Evolutionary conservation across 2,888 invertebrate genomes (phyloP), one percentile per base, ranked within the genome.

Genomic region (Cheilosia impressa): DNA sequence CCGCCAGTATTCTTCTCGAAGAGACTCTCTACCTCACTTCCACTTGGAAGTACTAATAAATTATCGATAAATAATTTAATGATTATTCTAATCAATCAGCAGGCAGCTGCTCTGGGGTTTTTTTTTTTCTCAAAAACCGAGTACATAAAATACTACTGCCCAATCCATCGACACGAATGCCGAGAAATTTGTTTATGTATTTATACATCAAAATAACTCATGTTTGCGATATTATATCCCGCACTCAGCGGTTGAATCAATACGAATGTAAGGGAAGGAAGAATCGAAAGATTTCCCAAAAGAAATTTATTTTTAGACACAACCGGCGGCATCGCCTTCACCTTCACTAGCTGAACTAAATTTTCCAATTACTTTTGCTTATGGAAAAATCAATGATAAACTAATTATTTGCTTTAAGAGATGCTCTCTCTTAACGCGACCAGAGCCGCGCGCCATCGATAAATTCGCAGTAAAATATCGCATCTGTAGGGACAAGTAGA

Each of bases 151-250:
- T 69, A 69, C 13, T 38, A 13, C 10, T 77, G 62, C 47, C 27
- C 38, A 3, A 27, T 27, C n/a, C 15, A n/a, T 5, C 45, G 45
- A 47, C 13, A 2, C 4, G n/a, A 50, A n/a, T 24, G 47, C 41
- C 38, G 31, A 43, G 45, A 47, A 58, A 52, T 63, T 19, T 58
- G 27, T 68, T 71, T 78, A 55, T 69, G 31, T 71, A 78, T 71
- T 71, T 63, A 15, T 38, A n/a, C 38, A 78, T 78, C 13, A 57
- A 78, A 78, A 78, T 69, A 69, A 78, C 71, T 78, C 78, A 78
- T 71, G 78, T 78, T 77, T 77, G 47, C 69, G 38, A 55, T 62
- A 45, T 47, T n/a, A 52, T 65, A 57, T 63, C 17, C 55, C 38
- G 38, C 38, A 60, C 52, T 24, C 65, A 60, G 38, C 17, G 63